These are phyloP conservation scores for Pachycephala philippinensis DNA, from an alignment of 2,113 vertebrate species.

Conservation along the genomic window DNA sequence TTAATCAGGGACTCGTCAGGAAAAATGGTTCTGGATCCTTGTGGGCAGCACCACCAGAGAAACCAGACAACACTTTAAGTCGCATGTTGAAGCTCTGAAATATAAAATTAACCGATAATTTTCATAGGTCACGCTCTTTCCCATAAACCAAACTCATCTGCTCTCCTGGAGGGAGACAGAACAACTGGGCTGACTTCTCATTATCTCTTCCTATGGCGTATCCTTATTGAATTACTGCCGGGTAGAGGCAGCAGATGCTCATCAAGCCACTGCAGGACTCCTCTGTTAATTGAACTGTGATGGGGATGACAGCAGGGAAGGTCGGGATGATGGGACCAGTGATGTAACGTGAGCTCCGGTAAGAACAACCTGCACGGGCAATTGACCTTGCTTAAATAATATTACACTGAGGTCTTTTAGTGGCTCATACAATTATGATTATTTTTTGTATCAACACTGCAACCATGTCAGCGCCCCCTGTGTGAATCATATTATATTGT, in stretches of 20 bases:
- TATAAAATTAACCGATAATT: conserved; percentile 52
- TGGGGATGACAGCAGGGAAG: conserved; percentile 85
- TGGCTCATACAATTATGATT: background rate
- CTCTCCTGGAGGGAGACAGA: conserved; percentile 68
- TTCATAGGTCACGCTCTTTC: conserved; percentile 60
- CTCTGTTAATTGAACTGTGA: conserved; percentile 91
- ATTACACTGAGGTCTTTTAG: background rate
- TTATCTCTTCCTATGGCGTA: conserved; percentile 73
- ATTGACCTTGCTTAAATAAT: conserved; percentile 53
- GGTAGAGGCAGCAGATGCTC: conserved; percentile 88
- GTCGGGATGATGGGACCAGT: conserved; percentile 76
- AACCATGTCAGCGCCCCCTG: background rate
- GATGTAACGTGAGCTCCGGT: conserved; percentile 73
- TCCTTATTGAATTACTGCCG: conserved; percentile 89
- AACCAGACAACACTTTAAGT: background rate
- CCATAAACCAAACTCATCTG: conserved; percentile 72
- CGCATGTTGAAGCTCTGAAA: background rate
- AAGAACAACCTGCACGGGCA: conserved; percentile 48
- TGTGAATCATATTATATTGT: background rate
- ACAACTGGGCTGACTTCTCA: conserved; percentile 74
- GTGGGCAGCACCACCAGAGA: background rate
- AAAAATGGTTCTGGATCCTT: background rate
- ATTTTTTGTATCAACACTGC: background rate
- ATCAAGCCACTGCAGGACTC: conserved; percentile 78
- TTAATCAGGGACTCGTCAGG: background rate